Evolutionary conservation across 2,797 vertebrate species (phyloP), one percentile per base, ranked within the genome.

Genomic region (Myotis pilosus): DNA sequence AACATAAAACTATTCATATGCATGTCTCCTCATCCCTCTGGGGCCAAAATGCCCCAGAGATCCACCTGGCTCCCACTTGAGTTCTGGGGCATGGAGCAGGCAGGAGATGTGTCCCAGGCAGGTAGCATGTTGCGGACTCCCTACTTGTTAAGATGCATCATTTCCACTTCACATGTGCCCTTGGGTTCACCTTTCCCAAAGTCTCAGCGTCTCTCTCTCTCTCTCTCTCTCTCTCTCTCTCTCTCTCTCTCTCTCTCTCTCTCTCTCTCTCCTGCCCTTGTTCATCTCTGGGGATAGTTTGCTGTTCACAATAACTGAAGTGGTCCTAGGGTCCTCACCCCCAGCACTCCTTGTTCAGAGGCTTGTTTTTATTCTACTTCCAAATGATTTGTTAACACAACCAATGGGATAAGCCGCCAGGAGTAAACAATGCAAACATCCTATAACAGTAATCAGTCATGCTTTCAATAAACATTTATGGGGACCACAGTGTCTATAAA

Each of bases 171-270:
- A 89, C 55, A 85, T 38, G 5, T 51, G 88, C 82, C 97, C 97
- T 97, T 96, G 97, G 94, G 94, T 88, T 97, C 97, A 96, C 94
- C 96, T 94, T 92, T 89, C 47, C 49, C 68, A 74, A 87, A 28
- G 60, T 62, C 0, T 28, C 15, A 36, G 36, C n/a, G 22, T 22
- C 12, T 13, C 23, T 88, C 75, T 93, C 93, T 2, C 10, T 91
- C 92, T 22, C 33, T 93, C 53, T 71, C 36, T 49, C 96, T 28
- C 15, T 38, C 30, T 22, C 12, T 13, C 17, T 88, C 75, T 93
- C 93, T 2, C 10, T 91, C 92, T 22, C 33, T 93, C 57, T 71
- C 36, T 49, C 96, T 57, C 91, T 97, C 11, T 12, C 93, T 97
- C 87, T 85, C n/a, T 38, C 36, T 7, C 91, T 87, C 0, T 8